These are phyloP conservation scores for Drosophila nannoptera DNA, from an alignment of 1,140 invertebrate species.

Conservation along the genomic window DNA sequence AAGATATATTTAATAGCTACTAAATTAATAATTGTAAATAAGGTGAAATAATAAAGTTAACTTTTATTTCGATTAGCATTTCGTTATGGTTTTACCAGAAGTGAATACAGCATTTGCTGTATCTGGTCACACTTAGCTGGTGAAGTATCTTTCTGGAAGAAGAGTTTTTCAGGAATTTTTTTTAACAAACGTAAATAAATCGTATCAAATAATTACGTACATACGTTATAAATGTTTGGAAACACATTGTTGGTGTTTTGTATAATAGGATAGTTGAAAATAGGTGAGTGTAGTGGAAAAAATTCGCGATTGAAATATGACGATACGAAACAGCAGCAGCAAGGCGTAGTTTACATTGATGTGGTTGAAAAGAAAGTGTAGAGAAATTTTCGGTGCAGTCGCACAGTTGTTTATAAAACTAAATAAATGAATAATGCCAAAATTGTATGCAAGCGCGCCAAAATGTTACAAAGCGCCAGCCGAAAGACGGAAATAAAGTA, in stretches of 20 bases:
- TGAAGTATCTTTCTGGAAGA: conserved; percentile 54
- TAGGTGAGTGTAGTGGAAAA: conserved; percentile 72
- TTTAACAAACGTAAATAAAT: conserved; percentile 63
- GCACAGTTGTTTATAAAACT: conserved; percentile 63
- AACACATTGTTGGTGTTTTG: conserved; percentile 65
- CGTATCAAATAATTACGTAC: conserved; percentile 67
- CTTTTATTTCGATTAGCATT: neutral
- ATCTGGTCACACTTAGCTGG: conserved; percentile 40
- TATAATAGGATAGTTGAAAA: conserved; percentile 70
- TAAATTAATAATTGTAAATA: neutral
- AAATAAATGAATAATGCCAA: conserved; percentile 34
- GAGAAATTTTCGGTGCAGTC: conserved; percentile 72
- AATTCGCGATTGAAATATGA: conserved; percentile 48
- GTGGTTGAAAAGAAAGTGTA: conserved; percentile 78
- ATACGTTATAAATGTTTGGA: conserved; percentile 74
- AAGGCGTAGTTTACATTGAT: conserved; percentile 73
- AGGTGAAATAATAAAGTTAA: neutral
- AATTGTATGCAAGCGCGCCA: conserved; percentile 21
- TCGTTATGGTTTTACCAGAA: conserved; percentile 12
- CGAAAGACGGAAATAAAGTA: conserved; percentile 11
- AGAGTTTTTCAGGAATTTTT: conserved; percentile 68
- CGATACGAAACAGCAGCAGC: conserved; percentile 65
- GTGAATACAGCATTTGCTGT: neutral
- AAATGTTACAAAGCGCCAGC: conserved; percentile 21
- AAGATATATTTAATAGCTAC: neutral